Conservation (phyloP, 2,797 vertebrate species). For the Loriculus beryllinus region DNA sequence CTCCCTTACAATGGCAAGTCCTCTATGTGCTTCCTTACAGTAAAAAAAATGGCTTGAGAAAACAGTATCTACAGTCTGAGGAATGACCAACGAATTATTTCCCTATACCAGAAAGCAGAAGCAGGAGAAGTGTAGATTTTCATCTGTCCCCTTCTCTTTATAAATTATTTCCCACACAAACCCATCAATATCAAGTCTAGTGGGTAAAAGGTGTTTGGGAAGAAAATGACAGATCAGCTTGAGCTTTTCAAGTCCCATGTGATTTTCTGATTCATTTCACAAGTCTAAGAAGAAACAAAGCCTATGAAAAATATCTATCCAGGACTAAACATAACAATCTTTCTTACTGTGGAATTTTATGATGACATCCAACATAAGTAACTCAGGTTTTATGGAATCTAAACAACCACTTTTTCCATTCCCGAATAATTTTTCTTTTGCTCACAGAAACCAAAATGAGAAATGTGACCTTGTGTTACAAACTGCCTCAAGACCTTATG, state of each 20-base stretch:
- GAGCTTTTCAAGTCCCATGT: neutral
- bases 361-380: neutral
- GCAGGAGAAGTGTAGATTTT: neutral
- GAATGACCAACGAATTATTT: neutral
- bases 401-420: neutral
- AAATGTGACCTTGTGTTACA: slow-evolving; percentile 2
- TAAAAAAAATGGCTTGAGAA: neutral
- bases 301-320: neutral
- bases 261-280: slow-evolving; percentile 16
- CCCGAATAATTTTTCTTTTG: neutral
- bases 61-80: neutral
- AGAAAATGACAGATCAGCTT: neutral
- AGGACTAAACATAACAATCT: neutral
- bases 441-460: slow-evolving; percentile 30
- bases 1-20: neutral
- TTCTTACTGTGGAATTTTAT: slow-evolving; percentile 12
- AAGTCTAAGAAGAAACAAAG: slow-evolving; percentile 4
- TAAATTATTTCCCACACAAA: neutral
- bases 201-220: neutral
- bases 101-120: neutral
- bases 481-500: neutral
- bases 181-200: neutral
- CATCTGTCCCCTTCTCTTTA: neutral
- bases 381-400: neutral
- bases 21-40: neutral